Evolutionary conservation across 1,140 invertebrate genomes (phyloP).

Genomic region (Diabrotica undecimpunctata): DNA sequence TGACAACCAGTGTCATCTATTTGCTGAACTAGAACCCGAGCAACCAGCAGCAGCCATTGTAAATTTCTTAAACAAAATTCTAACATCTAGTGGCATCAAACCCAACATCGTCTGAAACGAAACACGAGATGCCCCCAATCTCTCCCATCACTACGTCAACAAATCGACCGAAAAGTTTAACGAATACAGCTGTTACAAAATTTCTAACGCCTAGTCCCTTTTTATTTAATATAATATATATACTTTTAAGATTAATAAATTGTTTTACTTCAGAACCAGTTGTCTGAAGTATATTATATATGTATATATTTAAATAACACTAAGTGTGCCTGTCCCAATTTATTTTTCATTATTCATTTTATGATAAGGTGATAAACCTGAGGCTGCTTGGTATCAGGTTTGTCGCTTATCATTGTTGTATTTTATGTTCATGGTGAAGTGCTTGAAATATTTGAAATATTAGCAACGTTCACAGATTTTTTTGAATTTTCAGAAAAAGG

Average conservation of each 20-base stretch:
- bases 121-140: slow-evolving; percentile 18
- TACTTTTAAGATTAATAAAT: slow-evolving; percentile 18
- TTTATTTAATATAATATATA: slow-evolving; percentile 24
- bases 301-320: slow-evolving; percentile 33
- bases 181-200: slow-evolving; percentile 11
- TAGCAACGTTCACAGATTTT: slow-evolving; percentile 34
- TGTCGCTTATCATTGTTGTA: slow-evolving; percentile 10
- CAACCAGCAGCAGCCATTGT: slow-evolving; percentile 94
- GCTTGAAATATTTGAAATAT: slow-evolving; percentile 44
- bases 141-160: no score
- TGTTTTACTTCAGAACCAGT: slow-evolving; percentile 17
- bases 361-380: not conserved
- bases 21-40: slow-evolving; percentile 91
- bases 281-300: not conserved
- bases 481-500: slow-evolving; percentile 9
- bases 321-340: slow-evolving; percentile 34
- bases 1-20: slow-evolving; percentile 95
- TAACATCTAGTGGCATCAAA: slow-evolving; percentile 60
- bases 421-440: slow-evolving; percentile 36
- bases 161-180: not conserved
- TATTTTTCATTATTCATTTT: slow-evolving; percentile 18
- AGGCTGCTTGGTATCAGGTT: no score
- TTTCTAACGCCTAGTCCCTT: slow-evolving; percentile 27
- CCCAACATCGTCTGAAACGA: slow-evolving; percentile 53
- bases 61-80: slow-evolving; percentile 92